Evolutionary conservation across 2,888 invertebrate species (phyloP), one percentile per base, ranked within the genome.

Genomic region (Axea sp.): DNA sequence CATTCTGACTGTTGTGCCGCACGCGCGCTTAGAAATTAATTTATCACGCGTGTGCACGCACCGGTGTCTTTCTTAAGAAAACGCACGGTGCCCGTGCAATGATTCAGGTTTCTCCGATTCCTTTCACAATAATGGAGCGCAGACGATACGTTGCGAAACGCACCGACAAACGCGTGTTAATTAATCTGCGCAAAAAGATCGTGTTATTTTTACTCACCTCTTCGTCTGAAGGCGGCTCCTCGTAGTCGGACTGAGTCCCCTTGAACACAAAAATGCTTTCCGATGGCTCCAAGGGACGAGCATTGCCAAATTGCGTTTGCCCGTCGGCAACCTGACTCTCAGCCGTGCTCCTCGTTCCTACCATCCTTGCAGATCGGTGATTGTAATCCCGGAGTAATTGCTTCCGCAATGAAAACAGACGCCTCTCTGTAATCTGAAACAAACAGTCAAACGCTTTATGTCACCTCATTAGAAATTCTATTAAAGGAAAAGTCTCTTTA

Each of bases 261-360:
- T 87, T 86, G 81, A 87, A 87, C 59, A 87, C 87, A 67, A 87
- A 87, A 77, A 87, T 82, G 78, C 85, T 82, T 12, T 87, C 86
- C 7, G 87, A 86, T 41, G 81, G 80, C 4, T 87, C 84, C 64
- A 87, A 78, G 55, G 76, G 64, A 37, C 87, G 81, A 11, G 76
- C 62, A 76, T 87, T 86, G 75, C 87, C 87, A 77, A 87, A 86
- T 77, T 87, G 87, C 47, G 87, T 87, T 76, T 87, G 84, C 28
- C 75, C 77, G 67, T 87, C 84, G 47, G 51, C 55, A 19, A 69
- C 41, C 11, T 69, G 64, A 8, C 39, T 49, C 39, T 43, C 35
- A 62, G 17, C 8, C 43, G 37, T n/a, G 67, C 12, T 49, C 9
- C 12, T 78, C 8, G 80, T 83, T 65, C 84, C 83, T 22, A 85